Evolutionary conservation across 2,113 vertebrate genomes (phyloP).

Genomic region (Thymallus thymallus): DNA sequence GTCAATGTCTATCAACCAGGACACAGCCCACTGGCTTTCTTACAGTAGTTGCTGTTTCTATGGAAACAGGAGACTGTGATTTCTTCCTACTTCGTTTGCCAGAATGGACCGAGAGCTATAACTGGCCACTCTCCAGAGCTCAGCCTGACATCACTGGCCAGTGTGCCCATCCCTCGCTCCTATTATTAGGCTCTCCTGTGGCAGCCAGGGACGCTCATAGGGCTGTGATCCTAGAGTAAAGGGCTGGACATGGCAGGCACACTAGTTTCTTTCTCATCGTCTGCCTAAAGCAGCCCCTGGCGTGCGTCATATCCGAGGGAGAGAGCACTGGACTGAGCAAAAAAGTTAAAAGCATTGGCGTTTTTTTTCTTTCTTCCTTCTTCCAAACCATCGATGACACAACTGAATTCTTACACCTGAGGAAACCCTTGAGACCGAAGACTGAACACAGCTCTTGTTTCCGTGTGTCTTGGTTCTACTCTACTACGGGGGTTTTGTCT

Average conservation of each 20-base stretch:
- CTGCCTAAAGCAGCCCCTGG: background rate
- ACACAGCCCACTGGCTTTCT: conserved; percentile 45
- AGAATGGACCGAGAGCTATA: conserved; percentile 41
- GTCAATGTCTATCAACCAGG: conserved; percentile 25
- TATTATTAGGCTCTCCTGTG: conserved; percentile 12
- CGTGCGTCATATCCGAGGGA: too few species aligned
- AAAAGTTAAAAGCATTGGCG: too few species aligned
- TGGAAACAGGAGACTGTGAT: conserved; percentile 60
- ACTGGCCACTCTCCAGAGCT: conserved; percentile 36
- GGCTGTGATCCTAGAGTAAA: background rate
- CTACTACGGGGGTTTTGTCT: conserved; percentile 18
- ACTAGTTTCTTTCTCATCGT: background rate
- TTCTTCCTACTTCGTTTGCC: conserved; percentile 27
- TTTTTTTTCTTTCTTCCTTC: conserved; percentile 26
- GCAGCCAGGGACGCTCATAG: background rate
- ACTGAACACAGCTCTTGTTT: too few species aligned
- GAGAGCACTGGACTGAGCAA: too few species aligned
- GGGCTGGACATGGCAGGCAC: background rate
- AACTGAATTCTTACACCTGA: conserved; percentile 36
- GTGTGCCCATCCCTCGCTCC: background rate
- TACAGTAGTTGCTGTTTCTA: conserved; percentile 52
- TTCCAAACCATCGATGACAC: conserved; percentile 26
- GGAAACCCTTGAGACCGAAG: too few species aligned
- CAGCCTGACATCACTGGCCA: conserved; percentile 35
- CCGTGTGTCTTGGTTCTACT: too few species aligned